phyloP scores from a whole-genome alignment of 2,113 vertebrate species.

The Machaerirhynchus nigripectus region DNA sequence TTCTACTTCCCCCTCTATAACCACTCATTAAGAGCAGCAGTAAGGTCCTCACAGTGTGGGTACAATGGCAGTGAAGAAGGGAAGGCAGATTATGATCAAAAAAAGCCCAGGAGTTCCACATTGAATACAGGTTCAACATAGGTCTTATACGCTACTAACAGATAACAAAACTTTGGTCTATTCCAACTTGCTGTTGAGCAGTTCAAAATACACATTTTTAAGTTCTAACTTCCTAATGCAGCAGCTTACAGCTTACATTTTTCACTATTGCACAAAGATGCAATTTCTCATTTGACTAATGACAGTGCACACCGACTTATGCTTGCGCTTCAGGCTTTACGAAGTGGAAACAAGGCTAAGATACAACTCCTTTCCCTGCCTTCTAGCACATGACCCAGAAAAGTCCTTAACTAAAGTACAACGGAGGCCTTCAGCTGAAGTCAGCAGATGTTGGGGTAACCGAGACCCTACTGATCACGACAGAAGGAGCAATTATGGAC shows the following conservation, averaged over 20 bases:
- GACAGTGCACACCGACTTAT: fast-evolving
- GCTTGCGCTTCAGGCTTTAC: background rate
- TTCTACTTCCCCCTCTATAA: background rate
- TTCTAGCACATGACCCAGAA: background rate
- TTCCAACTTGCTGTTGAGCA: background rate
- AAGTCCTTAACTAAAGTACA: background rate
- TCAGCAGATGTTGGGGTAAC: background rate
- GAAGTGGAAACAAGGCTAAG: background rate
- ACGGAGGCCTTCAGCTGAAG: background rate
- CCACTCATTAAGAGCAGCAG: background rate
- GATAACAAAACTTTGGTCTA: fast-evolving
- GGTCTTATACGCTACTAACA: background rate
- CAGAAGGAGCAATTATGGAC: fast-evolving
- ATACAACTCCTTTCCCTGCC: background rate
- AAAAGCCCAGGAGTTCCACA: background rate
- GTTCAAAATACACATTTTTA: background rate
- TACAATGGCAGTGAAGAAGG: background rate
- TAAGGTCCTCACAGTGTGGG: background rate
- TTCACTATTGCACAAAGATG: background rate
- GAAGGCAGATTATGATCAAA: background rate
- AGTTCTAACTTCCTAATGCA: background rate
- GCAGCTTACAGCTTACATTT: background rate
- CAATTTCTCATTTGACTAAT: background rate
- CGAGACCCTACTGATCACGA: fast-evolving
- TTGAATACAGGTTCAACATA: background rate